Conservation (phyloP, 2,113 vertebrate species). For the Nyctibius bracteatus region DNA sequence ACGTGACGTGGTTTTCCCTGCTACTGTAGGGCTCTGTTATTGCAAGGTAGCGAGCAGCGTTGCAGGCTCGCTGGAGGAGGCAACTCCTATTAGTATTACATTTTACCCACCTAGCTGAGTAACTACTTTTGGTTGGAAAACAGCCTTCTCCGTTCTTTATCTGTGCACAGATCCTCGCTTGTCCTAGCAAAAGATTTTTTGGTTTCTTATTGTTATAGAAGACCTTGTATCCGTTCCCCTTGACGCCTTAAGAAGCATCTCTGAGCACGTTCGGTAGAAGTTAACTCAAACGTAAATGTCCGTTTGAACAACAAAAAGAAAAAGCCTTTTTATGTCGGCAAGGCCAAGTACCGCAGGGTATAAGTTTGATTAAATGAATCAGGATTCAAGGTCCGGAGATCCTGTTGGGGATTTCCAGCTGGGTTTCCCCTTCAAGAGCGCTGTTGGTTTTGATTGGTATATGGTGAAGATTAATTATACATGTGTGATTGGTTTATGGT, state of each 20-base stretch:
- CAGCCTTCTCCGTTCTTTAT: background rate
- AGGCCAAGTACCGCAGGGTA: background rate
- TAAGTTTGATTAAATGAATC: background rate
- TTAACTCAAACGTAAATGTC: background rate
- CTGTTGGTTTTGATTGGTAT: accelerated
- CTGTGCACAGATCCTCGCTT: background rate
- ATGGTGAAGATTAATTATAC: background rate
- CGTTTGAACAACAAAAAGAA: background rate
- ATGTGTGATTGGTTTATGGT: accelerated
- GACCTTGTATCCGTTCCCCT: accelerated
- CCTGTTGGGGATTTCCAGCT: constrained; percentile 20
- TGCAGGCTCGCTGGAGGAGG: background rate
- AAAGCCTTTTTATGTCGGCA: background rate
- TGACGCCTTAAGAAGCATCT: background rate
- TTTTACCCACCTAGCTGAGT: background rate
- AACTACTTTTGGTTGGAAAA: background rate
- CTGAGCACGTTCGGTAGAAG: accelerated
- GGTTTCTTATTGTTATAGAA: background rate
- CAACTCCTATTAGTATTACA: accelerated
- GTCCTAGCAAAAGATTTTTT: background rate
- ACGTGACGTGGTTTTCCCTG: accelerated
- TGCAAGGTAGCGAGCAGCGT: accelerated
- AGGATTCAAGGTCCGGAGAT: background rate
- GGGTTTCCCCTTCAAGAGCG: background rate
- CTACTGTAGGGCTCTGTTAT: accelerated